phyloP scores from a whole-genome alignment of 1,140 invertebrate genomes.

The Neoseiulus cucumeris region DNA sequence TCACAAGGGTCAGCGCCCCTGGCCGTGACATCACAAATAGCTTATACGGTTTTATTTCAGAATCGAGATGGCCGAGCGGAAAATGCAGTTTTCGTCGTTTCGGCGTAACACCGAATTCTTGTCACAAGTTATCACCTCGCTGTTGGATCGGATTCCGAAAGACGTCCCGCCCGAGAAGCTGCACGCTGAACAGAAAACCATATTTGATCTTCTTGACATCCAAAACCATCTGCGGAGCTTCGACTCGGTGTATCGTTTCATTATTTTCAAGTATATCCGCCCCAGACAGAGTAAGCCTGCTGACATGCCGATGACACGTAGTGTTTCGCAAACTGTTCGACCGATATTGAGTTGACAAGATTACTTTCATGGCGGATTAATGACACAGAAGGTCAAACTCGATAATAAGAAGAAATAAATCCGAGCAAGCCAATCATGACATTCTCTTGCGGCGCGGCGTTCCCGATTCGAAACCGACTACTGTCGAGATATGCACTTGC shows the following conservation, averaged over 20 bases:
- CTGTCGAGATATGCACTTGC: no score
- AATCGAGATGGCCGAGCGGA: neutral
- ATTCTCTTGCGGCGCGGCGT: no score
- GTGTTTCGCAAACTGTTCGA: no score
- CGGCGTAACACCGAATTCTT: neutral
- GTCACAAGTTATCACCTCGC: neutral
- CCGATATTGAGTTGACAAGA: no score
- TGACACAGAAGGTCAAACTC: no score
- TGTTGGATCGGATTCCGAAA: neutral
- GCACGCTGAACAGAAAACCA: neutral
- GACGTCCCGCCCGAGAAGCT: neutral
- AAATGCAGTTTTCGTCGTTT: neutral
- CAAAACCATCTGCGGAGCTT: neutral
- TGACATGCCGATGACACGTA: no score
- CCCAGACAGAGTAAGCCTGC: neutral
- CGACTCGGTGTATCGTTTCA: slow-evolving; percentile 1
- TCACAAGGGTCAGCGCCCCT: no score
- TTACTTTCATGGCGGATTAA: no score
- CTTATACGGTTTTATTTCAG: neutral
- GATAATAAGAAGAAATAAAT: no score
- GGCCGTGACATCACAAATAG: no score
- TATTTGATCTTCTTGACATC: neutral
- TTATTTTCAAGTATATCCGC: neutral
- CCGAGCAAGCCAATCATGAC: no score
- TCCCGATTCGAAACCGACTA: no score